phyloP scores from a whole-genome alignment of 2,888 invertebrate genomes.

The Biston stratarius region DNA sequence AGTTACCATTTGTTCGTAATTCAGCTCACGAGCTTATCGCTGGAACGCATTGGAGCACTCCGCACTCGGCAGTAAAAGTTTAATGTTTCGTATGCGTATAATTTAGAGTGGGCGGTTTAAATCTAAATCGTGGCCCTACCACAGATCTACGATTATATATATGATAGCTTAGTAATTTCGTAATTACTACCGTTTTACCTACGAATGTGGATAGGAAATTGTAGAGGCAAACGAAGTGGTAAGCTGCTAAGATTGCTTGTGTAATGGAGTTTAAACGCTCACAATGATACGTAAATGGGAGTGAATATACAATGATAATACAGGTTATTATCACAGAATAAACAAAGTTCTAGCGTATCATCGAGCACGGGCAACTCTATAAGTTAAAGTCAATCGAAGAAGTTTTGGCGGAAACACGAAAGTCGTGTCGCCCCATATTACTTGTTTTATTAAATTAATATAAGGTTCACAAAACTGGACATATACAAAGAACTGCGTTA shows the following conservation, averaged over 20 bases:
- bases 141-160: conserved; percentile 23
- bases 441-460: too few species aligned
- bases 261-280: conserved; percentile 25
- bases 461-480: too few species aligned
- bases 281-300: conserved; percentile 18
- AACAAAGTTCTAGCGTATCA: too few species aligned
- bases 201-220: conserved; percentile 24
- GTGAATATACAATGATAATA: conserved; percentile 2
- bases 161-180: conserved; percentile 18
- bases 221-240: conserved; percentile 26
- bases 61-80: conserved; percentile 38
- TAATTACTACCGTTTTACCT: conserved; percentile 32
- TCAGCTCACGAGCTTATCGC: conserved; percentile 38
- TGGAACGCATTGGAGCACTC: conserved; percentile 25
- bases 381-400: too few species aligned
- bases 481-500: too few species aligned
- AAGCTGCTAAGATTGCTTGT: conserved; percentile 27
- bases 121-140: conserved; percentile 31
- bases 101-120: conserved; percentile 37
- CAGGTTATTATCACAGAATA: neutral
- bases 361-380: too few species aligned
- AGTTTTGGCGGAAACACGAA: too few species aligned
- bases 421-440: too few species aligned
- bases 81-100: conserved; percentile 40
- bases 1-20: conserved; percentile 29